Evolutionary conservation across 2,888 invertebrate species (phyloP).

Genomic region (Ochropacha duplaris): DNA sequence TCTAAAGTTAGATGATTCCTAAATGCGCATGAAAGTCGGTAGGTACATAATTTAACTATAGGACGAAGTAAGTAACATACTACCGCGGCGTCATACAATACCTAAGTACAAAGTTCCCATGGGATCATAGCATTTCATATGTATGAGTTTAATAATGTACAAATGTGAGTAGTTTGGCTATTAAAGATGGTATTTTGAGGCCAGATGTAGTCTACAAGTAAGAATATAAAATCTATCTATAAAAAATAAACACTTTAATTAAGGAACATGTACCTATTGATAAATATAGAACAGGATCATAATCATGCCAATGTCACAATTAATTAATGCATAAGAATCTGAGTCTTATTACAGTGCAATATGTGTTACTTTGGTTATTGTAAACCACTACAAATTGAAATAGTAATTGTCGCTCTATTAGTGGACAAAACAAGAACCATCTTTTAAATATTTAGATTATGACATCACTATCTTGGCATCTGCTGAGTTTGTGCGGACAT

Average conservation of each 20-base stretch:
- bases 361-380: background rate
- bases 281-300: constrained; percentile 22
- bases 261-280: constrained; percentile 13
- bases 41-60: too few relatives aligned
- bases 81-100: too few relatives aligned
- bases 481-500: background rate
- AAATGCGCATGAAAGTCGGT: background rate
- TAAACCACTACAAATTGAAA: background rate
- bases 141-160: too few relatives aligned
- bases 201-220: background rate
- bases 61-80: too few relatives aligned
- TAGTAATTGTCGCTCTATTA: background rate
- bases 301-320: background rate
- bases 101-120: too few relatives aligned
- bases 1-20: too few relatives aligned
- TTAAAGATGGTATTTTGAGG: background rate
- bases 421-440: background rate
- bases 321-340: background rate
- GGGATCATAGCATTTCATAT: too few relatives aligned
- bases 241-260: background rate
- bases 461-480: background rate
- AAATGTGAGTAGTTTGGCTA: background rate
- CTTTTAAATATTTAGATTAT: background rate
- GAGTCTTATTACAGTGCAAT: background rate
- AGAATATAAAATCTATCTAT: background rate